phyloP scores from a whole-genome alignment of 1,140 invertebrate genomes.

The Drosophila nannoptera region DNA sequence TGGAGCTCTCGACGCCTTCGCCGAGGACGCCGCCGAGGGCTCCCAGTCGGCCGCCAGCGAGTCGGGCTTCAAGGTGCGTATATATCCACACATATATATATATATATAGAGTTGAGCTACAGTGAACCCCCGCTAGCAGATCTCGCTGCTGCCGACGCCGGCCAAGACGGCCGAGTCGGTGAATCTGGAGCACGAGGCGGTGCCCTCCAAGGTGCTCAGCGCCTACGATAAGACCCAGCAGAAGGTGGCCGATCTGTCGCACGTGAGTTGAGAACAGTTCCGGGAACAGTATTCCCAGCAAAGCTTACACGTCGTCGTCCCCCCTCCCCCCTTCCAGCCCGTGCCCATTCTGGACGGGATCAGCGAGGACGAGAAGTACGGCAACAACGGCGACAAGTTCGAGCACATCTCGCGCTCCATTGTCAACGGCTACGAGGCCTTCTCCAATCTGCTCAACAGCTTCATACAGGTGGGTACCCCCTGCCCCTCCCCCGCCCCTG shows the following conservation, averaged over 20 bases:
- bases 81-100: background rate
- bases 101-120: background rate
- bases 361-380: conserved; percentile 82
- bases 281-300: no score
- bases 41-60: conserved; percentile 53
- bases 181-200: conserved; percentile 71
- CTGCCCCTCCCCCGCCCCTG: background rate
- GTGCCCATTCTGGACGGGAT: conserved; percentile 81
- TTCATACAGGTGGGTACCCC: conserved; percentile 80
- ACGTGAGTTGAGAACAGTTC: conserved; percentile 59
- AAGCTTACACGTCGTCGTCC: no score
- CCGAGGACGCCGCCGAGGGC: conserved; percentile 54
- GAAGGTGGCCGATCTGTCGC: conserved; percentile 57
- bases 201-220: conserved; percentile 69
- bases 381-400: conserved; percentile 81
- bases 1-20: conserved; percentile 58
- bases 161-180: conserved; percentile 70
- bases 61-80: conserved; percentile 63
- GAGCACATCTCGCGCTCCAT: conserved; percentile 80
- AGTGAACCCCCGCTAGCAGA: conserved; percentile 29
- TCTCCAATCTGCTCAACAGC: conserved; percentile 81
- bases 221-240: conserved; percentile 72
- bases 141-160: conserved; percentile 59
- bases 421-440: conserved; percentile 80
- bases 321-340: conserved; percentile 75